Evolutionary conservation across 2,797 vertebrate genomes (phyloP).

Genomic region (Chelonia mydas): DNA sequence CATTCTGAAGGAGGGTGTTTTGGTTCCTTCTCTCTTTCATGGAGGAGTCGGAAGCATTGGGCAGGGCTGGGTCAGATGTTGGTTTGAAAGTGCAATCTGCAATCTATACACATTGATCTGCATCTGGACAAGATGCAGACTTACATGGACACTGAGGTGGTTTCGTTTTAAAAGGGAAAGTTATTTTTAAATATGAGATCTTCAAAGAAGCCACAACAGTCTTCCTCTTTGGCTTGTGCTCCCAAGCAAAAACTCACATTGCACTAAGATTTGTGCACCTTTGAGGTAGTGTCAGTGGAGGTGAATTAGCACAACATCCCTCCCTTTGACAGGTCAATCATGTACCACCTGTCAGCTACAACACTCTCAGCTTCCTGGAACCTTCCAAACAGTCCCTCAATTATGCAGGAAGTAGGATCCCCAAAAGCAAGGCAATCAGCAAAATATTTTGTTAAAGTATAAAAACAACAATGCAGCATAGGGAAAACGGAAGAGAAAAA

Average conservation of each 20-base stretch:
- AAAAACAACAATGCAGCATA: neutral
- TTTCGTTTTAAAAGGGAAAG: neutral
- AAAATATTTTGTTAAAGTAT: neutral
- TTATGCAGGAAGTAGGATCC: neutral
- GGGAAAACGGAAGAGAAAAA: neutral
- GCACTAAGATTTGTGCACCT: neutral
- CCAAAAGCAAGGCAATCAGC: neutral
- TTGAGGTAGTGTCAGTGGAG: neutral
- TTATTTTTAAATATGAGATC: neutral
- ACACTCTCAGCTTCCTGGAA: neutral
- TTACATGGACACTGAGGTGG: neutral
- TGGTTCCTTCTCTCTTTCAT: neutral
- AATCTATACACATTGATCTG: neutral
- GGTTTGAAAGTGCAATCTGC: neutral
- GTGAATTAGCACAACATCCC: neutral
- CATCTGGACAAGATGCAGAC: neutral
- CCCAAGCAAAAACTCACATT: neutral
- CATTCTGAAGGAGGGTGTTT: neutral
- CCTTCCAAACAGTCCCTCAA: neutral
- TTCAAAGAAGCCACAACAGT: neutral
- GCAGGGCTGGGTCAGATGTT: neutral
- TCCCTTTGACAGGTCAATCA: too few species aligned
- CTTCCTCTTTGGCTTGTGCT: neutral
- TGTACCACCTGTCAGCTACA: neutral
- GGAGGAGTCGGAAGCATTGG: neutral